Conservation (phyloP, 2,888 invertebrate species). For the Caradrina clavipalpis region DNA sequence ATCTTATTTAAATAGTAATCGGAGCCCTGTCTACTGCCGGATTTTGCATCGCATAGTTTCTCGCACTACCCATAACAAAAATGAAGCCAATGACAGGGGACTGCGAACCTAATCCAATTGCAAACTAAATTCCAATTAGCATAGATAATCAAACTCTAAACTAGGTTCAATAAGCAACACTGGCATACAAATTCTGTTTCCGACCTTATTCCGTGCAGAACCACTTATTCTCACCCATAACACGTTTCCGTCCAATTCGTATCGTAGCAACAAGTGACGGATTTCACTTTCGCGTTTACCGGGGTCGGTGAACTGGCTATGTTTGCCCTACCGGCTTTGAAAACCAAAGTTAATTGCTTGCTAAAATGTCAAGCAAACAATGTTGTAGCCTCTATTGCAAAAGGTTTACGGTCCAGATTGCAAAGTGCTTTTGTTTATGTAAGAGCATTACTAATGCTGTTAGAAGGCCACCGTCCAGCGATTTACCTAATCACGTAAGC, state of each 20-base stretch:
- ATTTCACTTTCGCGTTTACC: constrained; percentile 83
- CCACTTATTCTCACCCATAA: constrained; percentile 69
- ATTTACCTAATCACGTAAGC: constrained; percentile 71
- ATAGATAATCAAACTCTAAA: constrained; percentile 65
- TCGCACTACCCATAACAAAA: constrained; percentile 25
- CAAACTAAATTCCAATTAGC: constrained; percentile 55
- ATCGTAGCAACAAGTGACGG: constrained; percentile 83
- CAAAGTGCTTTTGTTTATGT: constrained; percentile 31
- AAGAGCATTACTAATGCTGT: constrained; percentile 33
- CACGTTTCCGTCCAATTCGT: constrained; percentile 76
- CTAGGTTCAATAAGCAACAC: constrained; percentile 39
- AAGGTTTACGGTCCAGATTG: constrained; percentile 49
- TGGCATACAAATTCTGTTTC: constrained; percentile 69
- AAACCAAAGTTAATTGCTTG: constrained; percentile 66
- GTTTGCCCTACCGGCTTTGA: constrained; percentile 71
- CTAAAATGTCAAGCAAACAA: constrained; percentile 58
- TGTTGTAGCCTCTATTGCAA: constrained; percentile 51
- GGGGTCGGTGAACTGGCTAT: constrained; percentile 74
- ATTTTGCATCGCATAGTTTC: constrained; percentile 20
- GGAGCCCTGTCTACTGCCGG: not conserved
- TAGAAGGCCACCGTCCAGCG: constrained; percentile 52
- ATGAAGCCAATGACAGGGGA: constrained; percentile 33
- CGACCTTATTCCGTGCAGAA: constrained; percentile 64
- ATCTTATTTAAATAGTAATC: constrained; percentile 34
- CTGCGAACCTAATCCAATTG: constrained; percentile 40